Percentiles rank a stretch among this genome's conserved stretches.
phyloP scores from a whole-genome alignment of 2,888 invertebrate species.

The Dinocampus coccinellae region DNA sequence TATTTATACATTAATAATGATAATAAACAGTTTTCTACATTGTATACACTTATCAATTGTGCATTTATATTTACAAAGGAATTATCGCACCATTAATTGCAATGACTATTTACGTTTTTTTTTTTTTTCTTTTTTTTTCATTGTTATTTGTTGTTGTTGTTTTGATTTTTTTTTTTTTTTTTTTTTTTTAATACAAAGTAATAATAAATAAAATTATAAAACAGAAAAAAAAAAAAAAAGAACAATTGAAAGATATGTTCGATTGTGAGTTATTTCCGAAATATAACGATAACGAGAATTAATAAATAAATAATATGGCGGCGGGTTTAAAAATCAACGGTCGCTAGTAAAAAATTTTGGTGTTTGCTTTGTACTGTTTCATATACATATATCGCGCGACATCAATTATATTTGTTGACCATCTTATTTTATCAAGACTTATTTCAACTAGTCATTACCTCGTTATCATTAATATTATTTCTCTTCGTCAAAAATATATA shows the following conservation, averaged over 20 bases:
- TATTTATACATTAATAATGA: not conserved
- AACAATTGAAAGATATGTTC: not conserved
- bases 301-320: conserved; percentile 48
- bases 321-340: conserved; percentile 47
- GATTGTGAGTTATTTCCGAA: not conserved
- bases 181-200: not conserved
- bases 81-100: not conserved
- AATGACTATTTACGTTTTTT: conserved; percentile 7
- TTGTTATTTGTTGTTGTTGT: too few relatives aligned
- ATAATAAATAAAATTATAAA: conserved; percentile 12
- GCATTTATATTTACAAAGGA: not conserved
- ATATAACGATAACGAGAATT: conserved; percentile 1
- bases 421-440: conserved; percentile 9
- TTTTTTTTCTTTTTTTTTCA: not conserved
- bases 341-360: conserved; percentile 43
- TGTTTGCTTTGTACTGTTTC: conserved; percentile 53
- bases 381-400: conserved; percentile 27
- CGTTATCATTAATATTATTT: conserved; percentile 1
- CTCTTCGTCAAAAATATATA: not conserved
- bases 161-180: not conserved
- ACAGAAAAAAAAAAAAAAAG: not conserved
- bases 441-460: conserved; percentile 19
- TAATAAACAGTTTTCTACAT: too few relatives aligned
- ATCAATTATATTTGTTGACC: not conserved
- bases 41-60: not conserved